Percentiles rank a stretch among this genome's conserved stretches.
Evolutionary conservation across 2,797 vertebrate species (phyloP).

Genomic region (Neomorphus geoffroyi): DNA sequence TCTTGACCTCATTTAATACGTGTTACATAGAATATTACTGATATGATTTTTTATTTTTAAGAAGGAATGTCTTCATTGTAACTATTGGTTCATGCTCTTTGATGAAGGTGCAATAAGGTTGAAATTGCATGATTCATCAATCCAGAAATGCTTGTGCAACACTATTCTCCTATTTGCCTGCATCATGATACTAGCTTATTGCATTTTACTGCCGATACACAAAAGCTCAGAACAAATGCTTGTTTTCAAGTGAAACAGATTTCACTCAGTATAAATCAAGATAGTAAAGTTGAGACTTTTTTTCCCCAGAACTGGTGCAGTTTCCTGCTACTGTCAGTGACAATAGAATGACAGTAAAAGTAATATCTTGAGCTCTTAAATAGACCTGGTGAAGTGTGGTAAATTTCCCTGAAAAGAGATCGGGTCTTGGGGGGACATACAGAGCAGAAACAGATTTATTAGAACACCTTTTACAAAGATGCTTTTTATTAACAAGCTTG

Average conservation of each 20-base stretch:
- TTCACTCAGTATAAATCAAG: neutral
- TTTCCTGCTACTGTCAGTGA: neutral
- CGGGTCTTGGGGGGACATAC: neutral
- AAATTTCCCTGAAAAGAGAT: neutral
- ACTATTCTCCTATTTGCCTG: neutral
- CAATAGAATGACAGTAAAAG: neutral
- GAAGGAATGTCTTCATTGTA: neutral
- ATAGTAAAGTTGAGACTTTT: neutral
- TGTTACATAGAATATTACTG: neutral
- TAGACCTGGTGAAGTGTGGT: neutral
- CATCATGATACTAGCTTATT: neutral
- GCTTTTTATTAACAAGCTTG: neutral
- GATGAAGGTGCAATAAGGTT: neutral
- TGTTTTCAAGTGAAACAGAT: neutral
- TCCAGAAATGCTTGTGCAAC: neutral
- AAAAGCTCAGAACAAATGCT: neutral
- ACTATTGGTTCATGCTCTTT: neutral
- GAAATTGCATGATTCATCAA: neutral
- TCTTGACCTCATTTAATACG: neutral
- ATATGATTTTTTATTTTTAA: neutral
- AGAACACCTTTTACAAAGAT: neutral
- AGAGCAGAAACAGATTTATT: neutral
- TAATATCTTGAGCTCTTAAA: neutral
- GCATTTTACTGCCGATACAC: neutral
- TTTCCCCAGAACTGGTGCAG: neutral